phyloP scores from a whole-genome alignment of 2,797 vertebrate species.

The Dryobates pubescens region DNA sequence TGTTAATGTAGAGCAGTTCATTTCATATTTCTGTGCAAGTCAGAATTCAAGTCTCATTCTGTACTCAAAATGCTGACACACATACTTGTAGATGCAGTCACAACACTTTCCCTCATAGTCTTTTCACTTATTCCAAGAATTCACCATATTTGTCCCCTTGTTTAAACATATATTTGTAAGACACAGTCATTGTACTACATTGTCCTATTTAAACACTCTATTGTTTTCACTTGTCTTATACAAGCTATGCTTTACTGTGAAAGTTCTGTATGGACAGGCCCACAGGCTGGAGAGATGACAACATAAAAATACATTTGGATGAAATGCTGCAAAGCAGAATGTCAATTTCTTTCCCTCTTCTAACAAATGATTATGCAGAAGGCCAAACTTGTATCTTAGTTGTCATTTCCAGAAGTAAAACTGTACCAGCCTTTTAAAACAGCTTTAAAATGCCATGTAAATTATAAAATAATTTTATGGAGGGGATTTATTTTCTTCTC shows the following conservation, averaged over 20 bases:
- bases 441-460: background rate
- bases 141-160: background rate
- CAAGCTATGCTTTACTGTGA: background rate
- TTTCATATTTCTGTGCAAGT: background rate
- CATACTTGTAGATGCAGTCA: background rate
- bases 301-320: background rate
- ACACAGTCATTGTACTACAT: background rate
- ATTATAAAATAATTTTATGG: background rate
- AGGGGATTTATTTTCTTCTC: background rate
- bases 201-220: background rate
- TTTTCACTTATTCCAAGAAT: background rate
- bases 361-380: background rate
- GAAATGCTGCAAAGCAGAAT: background rate
- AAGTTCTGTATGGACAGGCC: background rate
- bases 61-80: background rate
- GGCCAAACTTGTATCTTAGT: background rate
- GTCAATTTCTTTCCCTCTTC: background rate
- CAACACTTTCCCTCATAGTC: background rate
- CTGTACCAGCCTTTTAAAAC: background rate
- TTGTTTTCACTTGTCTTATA: background rate
- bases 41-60: background rate
- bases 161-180: background rate
- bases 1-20: background rate
- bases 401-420: conserved; percentile 15
- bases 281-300: background rate